These are phyloP conservation scores for Nemotelus nigrinus DNA, from an alignment of 2,888 invertebrate genomes.

Conservation along the genomic window DNA sequence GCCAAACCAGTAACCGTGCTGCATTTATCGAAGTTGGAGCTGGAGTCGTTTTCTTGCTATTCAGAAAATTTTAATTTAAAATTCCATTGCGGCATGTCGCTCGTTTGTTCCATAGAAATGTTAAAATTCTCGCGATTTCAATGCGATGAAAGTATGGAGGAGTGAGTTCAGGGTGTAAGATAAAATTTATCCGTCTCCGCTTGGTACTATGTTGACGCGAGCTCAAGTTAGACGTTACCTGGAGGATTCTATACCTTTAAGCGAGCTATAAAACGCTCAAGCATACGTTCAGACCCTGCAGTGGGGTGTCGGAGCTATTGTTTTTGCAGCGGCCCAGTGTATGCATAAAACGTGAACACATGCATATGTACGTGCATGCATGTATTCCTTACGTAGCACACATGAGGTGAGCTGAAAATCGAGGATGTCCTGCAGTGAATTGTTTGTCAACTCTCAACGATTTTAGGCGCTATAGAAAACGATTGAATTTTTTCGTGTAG, in stretches of 20 bases:
- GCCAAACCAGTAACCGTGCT: neutral
- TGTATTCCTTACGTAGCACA: neutral
- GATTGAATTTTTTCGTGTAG: slow-evolving; percentile 7
- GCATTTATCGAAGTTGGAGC: slow-evolving; percentile 2
- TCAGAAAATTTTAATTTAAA: slow-evolving; percentile 66
- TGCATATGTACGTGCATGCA: neutral
- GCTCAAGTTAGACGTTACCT: slow-evolving; percentile 29
- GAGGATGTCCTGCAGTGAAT: slow-evolving; percentile 48
- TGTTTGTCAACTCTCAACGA: slow-evolving; percentile 48
- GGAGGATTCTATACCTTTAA: slow-evolving; percentile 7
- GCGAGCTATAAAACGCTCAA: neutral
- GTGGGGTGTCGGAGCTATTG: slow-evolving; percentile 31
- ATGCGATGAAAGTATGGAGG: slow-evolving; percentile 3
- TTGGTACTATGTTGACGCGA: slow-evolving; percentile 30
- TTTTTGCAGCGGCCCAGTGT: slow-evolving; percentile 12
- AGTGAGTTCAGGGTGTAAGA: slow-evolving; percentile 33
- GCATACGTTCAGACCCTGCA: neutral
- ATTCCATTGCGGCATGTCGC: slow-evolving; percentile 63
- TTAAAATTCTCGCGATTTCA: slow-evolving; percentile 43
- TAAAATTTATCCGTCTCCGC: slow-evolving; percentile 34
- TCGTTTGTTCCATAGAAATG: slow-evolving; percentile 62
- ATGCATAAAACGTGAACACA: neutral
- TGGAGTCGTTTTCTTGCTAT: slow-evolving; percentile 50
- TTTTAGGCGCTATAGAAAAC: slow-evolving; percentile 46
- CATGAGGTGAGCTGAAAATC: slow-evolving; percentile 16